phyloP scores from a whole-genome alignment of 2,888 invertebrate genomes.

The Volucella zonaria region DNA sequence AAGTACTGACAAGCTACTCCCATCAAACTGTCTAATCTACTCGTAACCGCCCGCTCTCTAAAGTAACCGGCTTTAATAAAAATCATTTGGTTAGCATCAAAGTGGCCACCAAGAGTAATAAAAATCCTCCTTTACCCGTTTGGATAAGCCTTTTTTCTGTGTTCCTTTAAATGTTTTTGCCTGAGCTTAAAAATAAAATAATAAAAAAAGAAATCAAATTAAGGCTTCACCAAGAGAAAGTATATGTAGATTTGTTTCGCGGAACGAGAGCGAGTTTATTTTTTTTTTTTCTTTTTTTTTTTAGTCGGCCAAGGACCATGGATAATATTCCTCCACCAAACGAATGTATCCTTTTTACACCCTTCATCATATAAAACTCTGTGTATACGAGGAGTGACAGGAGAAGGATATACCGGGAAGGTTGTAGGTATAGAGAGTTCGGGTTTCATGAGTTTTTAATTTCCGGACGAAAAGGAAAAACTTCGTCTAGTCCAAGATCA shows the following conservation, averaged over 20 bases:
- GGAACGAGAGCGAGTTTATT: constrained; percentile 13
- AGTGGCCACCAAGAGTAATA: constrained; percentile 62
- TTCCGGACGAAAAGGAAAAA: constrained; percentile 67
- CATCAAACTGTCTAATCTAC: constrained; percentile 4
- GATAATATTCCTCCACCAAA: constrained; percentile 53
- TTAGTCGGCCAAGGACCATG: constrained; percentile 54
- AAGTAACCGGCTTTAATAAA: constrained; percentile 29
- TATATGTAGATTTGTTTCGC: constrained; percentile 47
- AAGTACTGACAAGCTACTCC: background rate
- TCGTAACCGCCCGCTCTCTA: background rate
- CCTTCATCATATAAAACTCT: constrained; percentile 59
- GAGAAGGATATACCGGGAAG: background rate
- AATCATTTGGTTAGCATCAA: constrained; percentile 67
- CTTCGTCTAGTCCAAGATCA: constrained; percentile 55
- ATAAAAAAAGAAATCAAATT: constrained; percentile 24
- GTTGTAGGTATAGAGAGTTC: constrained; percentile 20
- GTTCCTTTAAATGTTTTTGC: background rate
- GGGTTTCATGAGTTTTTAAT: constrained; percentile 71
- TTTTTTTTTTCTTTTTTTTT: constrained; percentile 5
- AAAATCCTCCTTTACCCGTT: constrained; percentile 38
- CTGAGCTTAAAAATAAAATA: constrained; percentile 5
- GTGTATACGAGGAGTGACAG: constrained; percentile 14
- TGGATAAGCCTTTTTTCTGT: constrained; percentile 35
- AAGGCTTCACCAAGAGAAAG: constrained; percentile 11
- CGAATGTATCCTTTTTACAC: constrained; percentile 64